Evolutionary conservation across 2,113 vertebrate species (phyloP).

Genomic region (Hystrix brachyura): DNA sequence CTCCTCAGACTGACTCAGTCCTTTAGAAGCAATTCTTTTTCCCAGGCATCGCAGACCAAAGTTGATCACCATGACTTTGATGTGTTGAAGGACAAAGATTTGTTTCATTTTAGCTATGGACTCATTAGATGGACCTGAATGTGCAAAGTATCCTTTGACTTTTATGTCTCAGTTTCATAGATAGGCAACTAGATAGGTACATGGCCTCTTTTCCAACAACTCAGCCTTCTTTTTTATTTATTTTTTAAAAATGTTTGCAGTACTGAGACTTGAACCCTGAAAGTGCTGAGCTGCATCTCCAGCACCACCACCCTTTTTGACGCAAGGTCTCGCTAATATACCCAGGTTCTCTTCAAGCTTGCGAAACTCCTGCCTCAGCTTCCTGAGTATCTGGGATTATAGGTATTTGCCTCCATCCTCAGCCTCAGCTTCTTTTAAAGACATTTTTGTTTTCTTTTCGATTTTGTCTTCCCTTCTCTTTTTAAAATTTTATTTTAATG

Average conservation of each 20-base stretch:
- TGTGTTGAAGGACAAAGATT: neutral
- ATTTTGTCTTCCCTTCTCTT: neutral
- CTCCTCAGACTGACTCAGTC: neutral
- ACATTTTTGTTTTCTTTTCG: neutral
- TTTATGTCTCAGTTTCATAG: neutral
- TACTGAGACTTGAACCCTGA: neutral
- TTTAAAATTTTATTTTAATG: neutral
- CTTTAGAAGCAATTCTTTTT: constrained; percentile 21
- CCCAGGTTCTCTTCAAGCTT: neutral
- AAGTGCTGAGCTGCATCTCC: neutral
- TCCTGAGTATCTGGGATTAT: neutral
- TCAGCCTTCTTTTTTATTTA: neutral
- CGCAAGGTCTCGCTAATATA: neutral
- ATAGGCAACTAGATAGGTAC: neutral
- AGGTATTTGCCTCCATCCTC: neutral
- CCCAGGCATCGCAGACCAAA: neutral
- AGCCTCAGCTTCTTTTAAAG: neutral
- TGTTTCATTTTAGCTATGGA: neutral
- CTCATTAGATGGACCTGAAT: neutral
- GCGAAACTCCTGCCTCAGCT: neutral
- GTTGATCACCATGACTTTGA: neutral
- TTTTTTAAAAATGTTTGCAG: neutral
- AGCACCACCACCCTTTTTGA: neutral
- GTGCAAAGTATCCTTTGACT: neutral
- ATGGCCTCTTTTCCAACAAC: neutral